Evolutionary conservation across 2,888 invertebrate species (phyloP).

Genomic region (Hymenopus coronatus): DNA sequence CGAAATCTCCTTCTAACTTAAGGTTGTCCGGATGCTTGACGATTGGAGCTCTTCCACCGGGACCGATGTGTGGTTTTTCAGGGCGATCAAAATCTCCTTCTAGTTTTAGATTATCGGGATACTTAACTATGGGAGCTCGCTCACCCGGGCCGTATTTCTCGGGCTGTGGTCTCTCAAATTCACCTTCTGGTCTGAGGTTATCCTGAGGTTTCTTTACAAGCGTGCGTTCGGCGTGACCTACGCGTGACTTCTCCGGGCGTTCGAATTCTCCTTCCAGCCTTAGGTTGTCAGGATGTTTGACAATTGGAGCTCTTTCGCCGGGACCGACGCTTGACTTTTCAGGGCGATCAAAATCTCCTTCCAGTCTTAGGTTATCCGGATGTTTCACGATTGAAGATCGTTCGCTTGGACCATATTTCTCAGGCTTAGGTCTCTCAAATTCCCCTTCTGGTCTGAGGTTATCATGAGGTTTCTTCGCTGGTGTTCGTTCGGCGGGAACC

Average conservation of each 20-base stretch:
- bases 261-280: conserved; percentile 58
- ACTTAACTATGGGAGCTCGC: conserved; percentile 40
- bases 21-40: conserved; percentile 36
- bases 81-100: conserved; percentile 36
- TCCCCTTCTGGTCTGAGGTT: conserved; percentile 49
- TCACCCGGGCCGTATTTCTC: conserved; percentile 47
- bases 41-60: conserved; percentile 38
- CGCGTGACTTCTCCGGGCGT: conserved; percentile 40
- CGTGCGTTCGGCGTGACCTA: conserved; percentile 48
- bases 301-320: conserved; percentile 60
- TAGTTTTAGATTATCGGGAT: conserved; percentile 36
- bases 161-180: conserved; percentile 53
- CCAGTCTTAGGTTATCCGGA: conserved; percentile 59
- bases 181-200: conserved; percentile 33
- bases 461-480: conserved; percentile 61
- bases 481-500: conserved; percentile 58
- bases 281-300: conserved; percentile 62
- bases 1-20: conserved; percentile 37
- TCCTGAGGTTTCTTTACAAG: conserved; percentile 55
- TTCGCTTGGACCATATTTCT: conserved; percentile 54
- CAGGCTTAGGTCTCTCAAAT: conserved; percentile 47
- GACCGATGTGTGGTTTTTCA: conserved; percentile 16
- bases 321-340: conserved; percentile 43
- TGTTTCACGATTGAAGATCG: conserved; percentile 49
- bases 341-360: conserved; percentile 54